These are phyloP conservation scores for Drosophila tristis DNA, from an alignment of 1,140 invertebrate genomes.

Conservation along the genomic window DNA sequence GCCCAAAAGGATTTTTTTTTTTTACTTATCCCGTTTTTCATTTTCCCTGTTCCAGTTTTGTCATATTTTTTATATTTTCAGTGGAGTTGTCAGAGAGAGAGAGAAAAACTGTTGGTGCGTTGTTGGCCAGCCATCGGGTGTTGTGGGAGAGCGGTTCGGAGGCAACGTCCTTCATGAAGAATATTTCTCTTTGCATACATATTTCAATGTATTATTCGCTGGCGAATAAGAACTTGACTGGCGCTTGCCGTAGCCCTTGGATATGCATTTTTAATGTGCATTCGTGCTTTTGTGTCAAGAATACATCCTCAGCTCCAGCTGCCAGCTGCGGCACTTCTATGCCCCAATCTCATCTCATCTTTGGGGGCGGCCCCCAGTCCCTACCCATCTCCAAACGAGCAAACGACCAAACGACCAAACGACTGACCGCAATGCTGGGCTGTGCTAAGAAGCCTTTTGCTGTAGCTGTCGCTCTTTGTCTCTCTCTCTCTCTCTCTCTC, in stretches of 20 bases:
- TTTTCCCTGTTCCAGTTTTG: constrained; percentile 35
- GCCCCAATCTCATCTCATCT: constrained; percentile 13
- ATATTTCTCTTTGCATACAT: constrained; percentile 72
- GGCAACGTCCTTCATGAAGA: constrained; percentile 17
- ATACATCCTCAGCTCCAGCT: constrained; percentile 34
- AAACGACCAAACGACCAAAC: constrained; percentile 10
- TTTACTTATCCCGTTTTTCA: constrained; percentile 47
- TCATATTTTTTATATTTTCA: constrained; percentile 36
- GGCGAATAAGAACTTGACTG: constrained; percentile 72
- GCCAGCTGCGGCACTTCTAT: constrained; percentile 5
- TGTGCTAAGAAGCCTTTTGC: constrained; percentile 72
- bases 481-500: no score
- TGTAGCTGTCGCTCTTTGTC: constrained; percentile 37
- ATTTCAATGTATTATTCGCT: constrained; percentile 77
- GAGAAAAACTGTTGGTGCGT: constrained; percentile 56
- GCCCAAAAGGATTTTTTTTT: constrained; percentile 70
- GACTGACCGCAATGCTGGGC: constrained; percentile 33
- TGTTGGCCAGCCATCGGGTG: constrained; percentile 44
- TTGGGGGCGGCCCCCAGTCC: not conserved
- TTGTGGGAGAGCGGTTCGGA: not conserved
- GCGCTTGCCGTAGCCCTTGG: constrained; percentile 67
- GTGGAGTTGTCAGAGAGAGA: constrained; percentile 74
- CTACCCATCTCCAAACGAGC: not conserved
- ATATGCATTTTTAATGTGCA: constrained; percentile 83
- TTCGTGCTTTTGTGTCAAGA: constrained; percentile 80